Evolutionary conservation across 2,113 vertebrate species (phyloP).

Genomic region (Rostratula benghalensis): DNA sequence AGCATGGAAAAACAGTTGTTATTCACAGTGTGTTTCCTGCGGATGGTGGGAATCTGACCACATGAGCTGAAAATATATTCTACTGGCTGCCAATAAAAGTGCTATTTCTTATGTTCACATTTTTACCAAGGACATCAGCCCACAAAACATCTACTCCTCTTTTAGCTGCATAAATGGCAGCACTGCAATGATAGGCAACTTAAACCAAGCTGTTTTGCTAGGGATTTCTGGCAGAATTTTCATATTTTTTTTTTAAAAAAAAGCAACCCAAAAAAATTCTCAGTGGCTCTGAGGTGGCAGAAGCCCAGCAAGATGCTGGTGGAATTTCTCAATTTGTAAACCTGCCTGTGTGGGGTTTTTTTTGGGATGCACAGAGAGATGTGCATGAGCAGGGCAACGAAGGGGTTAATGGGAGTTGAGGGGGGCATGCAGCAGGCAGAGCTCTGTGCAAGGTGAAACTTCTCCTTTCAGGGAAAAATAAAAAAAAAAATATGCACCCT

Average conservation of each 20-base stretch:
- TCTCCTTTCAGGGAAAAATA: not conserved
- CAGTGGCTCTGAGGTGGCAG: not conserved
- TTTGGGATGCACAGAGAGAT: not conserved
- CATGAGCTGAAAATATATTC: conserved; percentile 36
- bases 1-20: conserved; percentile 36
- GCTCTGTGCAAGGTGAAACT: not conserved
- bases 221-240: conserved; percentile 18
- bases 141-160: conserved; percentile 28
- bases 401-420: not conserved
- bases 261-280: not conserved
- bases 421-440: not conserved
- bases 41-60: conserved; percentile 39
- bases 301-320: not conserved
- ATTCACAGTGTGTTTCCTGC: conserved; percentile 46
- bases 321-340: not conserved
- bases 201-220: conserved; percentile 14
- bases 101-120: conserved; percentile 46
- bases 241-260: not conserved
- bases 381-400: not conserved
- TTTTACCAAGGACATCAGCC: conserved; percentile 19
- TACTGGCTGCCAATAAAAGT: conserved; percentile 13
- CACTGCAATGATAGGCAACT: not conserved
- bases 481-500: not conserved
- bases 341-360: not conserved
- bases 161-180: not conserved